Percentiles rank a stretch among this genome's conserved stretches.
phyloP scores from a whole-genome alignment of 2,888 invertebrate genomes.

The Drosophila vallismaia region DNA sequence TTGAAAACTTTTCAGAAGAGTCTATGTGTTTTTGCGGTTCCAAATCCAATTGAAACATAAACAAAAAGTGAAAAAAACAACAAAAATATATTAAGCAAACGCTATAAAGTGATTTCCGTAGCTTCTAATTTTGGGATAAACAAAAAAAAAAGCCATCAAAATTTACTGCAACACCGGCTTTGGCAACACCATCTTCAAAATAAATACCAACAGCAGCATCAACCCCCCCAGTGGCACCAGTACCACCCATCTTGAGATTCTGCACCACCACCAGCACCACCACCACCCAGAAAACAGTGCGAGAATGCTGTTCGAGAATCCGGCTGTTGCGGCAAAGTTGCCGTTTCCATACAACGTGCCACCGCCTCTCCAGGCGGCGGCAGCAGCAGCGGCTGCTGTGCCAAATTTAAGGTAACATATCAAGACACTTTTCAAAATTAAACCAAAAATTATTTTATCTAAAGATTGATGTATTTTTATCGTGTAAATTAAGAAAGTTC shows the following conservation, averaged over 20 bases:
- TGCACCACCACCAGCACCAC: conserved; percentile 40
- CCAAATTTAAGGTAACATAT: conserved; percentile 81
- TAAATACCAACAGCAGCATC: conserved; percentile 48
- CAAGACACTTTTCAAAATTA: too few relatives aligned
- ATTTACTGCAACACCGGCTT: conserved; percentile 67
- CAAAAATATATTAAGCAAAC: conserved; percentile 8
- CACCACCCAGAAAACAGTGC: conserved; percentile 50
- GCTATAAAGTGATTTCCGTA: conserved; percentile 39
- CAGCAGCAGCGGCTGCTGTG: conserved; percentile 82
- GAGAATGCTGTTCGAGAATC: conserved; percentile 89
- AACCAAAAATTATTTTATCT: too few relatives aligned
- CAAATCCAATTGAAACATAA: conserved; percentile 2
- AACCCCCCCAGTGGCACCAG: conserved; percentile 47
- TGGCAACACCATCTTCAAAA: conserved; percentile 49
- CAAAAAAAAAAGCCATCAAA: conserved; percentile 65
- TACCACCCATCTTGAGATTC: conserved; percentile 36
- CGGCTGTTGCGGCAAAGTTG: conserved; percentile 87
- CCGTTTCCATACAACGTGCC: conserved; percentile 89
- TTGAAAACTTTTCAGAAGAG: conserved; percentile 19
- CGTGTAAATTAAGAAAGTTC: neutral
- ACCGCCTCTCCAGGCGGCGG: conserved; percentile 86
- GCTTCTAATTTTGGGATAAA: conserved; percentile 52
- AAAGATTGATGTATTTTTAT: neutral
- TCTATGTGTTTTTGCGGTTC: conserved; percentile 9
- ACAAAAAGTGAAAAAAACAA: conserved; percentile 26